phyloP scores from a whole-genome alignment of 2,888 invertebrate species.

The Tromatobia lineatoria region DNA sequence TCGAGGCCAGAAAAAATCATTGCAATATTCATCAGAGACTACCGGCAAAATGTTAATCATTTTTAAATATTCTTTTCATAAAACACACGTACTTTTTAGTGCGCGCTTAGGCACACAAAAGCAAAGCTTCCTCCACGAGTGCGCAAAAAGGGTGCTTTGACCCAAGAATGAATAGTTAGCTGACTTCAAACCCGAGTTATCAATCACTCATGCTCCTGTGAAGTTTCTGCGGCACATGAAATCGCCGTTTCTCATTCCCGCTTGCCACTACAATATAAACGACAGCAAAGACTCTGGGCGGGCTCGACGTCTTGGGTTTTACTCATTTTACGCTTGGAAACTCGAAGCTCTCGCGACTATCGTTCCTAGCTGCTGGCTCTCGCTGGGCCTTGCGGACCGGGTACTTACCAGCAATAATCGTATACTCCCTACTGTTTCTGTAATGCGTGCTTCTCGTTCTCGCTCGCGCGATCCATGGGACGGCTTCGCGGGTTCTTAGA shows the following conservation, averaged over 20 bases:
- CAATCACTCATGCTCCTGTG: slow-evolving; percentile 37
- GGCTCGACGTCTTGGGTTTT: slow-evolving; percentile 5
- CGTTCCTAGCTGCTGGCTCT: slow-evolving; percentile 16
- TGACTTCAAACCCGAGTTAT: slow-evolving; percentile 23
- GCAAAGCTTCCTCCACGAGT: background rate
- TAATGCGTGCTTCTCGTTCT: slow-evolving; percentile 63
- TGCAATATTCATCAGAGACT: background rate
- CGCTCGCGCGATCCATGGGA: slow-evolving; percentile 46
- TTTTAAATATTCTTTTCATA: slow-evolving; percentile 19
- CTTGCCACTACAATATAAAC: slow-evolving; percentile 26
- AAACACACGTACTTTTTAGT: background rate
- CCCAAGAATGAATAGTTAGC: slow-evolving; percentile 17
- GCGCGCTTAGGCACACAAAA: background rate
- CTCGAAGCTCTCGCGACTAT: slow-evolving; percentile 38
- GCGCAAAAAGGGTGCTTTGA: slow-evolving; percentile 7
- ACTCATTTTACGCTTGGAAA: slow-evolving; percentile 35
- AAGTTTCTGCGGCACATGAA: slow-evolving; percentile 30
- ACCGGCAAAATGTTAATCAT: slow-evolving; percentile 16
- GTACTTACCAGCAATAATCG: slow-evolving; percentile 67
- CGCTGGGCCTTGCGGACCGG: slow-evolving; percentile 32
- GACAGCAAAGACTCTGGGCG: slow-evolving; percentile 20
- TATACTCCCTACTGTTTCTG: slow-evolving; percentile 65
- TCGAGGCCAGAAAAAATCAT: background rate
- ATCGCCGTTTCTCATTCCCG: background rate
- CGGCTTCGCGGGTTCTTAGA: slow-evolving; percentile 55